These are phyloP conservation scores for Tiaroga cobitis DNA, from an alignment of 2,797 vertebrate genomes.

Conservation along the genomic window DNA sequence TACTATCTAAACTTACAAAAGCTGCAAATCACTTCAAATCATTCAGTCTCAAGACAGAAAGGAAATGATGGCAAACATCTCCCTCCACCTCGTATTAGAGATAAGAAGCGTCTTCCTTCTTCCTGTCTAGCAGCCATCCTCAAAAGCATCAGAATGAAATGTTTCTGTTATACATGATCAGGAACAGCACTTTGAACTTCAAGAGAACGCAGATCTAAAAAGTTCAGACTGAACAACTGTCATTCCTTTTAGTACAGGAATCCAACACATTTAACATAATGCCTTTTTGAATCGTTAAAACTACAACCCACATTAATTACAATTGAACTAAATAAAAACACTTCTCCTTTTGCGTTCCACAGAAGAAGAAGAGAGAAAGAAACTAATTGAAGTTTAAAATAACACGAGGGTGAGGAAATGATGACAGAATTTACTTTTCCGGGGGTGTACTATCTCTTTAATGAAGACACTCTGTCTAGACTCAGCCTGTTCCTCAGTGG, in stretches of 20 bases:
- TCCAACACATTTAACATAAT: not conserved
- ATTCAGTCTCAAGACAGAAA: not conserved
- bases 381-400: not conserved
- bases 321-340: slow-evolving; percentile 13
- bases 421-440: not conserved
- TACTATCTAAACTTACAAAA: not conserved
- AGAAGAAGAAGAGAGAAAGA: not conserved
- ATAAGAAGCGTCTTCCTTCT: not conserved
- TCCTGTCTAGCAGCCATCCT: not conserved
- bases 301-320: not conserved
- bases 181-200: not conserved
- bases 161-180: slow-evolving; percentile 9
- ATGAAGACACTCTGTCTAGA: slow-evolving; percentile 13
- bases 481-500: not conserved
- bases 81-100: not conserved
- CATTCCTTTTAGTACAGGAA: not conserved
- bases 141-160: not conserved
- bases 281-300: not conserved
- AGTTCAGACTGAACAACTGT: not conserved
- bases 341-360: not conserved
- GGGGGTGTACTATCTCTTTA: not conserved
- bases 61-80: not conserved
- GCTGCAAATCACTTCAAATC: not conserved
- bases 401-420: not conserved
- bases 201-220: not conserved